These are phyloP conservation scores for Sterrhoptilus dennistouni DNA, from an alignment of 2,113 vertebrate species.

Conservation along the genomic window DNA sequence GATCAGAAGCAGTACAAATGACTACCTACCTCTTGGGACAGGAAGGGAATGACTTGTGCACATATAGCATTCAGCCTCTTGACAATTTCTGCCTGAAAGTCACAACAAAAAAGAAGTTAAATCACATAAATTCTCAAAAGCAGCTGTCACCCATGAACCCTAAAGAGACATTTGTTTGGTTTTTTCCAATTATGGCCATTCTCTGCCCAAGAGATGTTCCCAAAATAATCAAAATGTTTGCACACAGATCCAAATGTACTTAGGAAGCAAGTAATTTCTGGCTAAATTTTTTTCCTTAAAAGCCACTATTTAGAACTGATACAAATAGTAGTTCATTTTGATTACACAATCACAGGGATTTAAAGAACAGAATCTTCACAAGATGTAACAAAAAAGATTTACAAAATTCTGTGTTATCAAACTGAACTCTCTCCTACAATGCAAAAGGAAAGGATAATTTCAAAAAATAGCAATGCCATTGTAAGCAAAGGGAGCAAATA, in stretches of 20 bases:
- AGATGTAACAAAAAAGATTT: background rate
- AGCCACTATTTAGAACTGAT: constrained; percentile 4
- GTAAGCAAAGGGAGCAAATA: background rate
- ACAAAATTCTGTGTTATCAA: background rate
- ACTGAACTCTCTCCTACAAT: background rate
- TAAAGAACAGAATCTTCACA: background rate
- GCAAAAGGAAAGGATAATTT: background rate
- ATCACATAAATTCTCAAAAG: constrained; percentile 41
- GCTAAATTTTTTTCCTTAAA: constrained; percentile 19
- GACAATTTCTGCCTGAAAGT: constrained; percentile 92
- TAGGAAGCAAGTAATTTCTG: constrained; percentile 9
- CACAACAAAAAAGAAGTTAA: constrained; percentile 64
- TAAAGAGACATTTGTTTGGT: background rate
- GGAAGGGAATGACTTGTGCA: constrained; percentile 95
- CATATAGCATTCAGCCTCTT: constrained; percentile 98
- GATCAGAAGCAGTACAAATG: constrained; percentile 11
- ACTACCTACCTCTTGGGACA: constrained; percentile 92
- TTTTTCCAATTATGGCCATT: background rate
- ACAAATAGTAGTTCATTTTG: constrained; percentile 27
- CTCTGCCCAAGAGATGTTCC: background rate
- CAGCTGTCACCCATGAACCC: background rate
- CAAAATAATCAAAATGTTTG: background rate
- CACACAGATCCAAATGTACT: background rate
- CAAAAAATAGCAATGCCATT: background rate
- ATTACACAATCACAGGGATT: background rate